Evolutionary conservation across 2,888 invertebrate species (phyloP).

Genomic region (Mythimna albipuncta): DNA sequence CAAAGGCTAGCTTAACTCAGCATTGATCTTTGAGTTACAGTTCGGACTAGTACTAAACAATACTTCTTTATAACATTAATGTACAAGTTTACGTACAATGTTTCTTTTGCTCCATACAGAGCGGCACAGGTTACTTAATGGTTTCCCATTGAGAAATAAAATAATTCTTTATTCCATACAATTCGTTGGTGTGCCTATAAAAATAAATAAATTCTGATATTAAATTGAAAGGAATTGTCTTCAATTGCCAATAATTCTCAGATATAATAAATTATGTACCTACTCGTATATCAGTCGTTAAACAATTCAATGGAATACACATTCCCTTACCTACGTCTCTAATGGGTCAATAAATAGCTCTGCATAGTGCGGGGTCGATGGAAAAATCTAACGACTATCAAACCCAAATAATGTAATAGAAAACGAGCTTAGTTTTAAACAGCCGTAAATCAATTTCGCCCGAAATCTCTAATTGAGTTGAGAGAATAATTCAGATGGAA

Average conservation of each 20-base stretch:
- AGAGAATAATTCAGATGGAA: slow-evolving; percentile 77
- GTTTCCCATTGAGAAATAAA: slow-evolving; percentile 6
- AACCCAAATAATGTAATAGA: slow-evolving; percentile 80
- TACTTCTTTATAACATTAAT: too few relatives aligned
- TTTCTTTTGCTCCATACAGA: too few relatives aligned
- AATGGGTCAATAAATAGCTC: slow-evolving; percentile 64
- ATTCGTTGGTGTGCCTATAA: neutral
- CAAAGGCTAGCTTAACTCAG: too few relatives aligned
- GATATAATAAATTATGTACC: slow-evolving; percentile 48
- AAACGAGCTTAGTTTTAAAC: slow-evolving; percentile 82
- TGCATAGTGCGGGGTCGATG: slow-evolving; percentile 59
- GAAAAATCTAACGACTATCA: slow-evolving; percentile 74
- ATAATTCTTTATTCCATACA: slow-evolving; percentile 12
- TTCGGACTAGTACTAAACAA: too few relatives aligned
- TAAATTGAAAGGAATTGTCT: neutral
- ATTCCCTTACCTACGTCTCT: slow-evolving; percentile 26
- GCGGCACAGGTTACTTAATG: too few relatives aligned
- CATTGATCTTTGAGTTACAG: too few relatives aligned
- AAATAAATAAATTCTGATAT: neutral
- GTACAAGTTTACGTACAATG: too few relatives aligned
- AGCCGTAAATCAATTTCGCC: slow-evolving; percentile 82
- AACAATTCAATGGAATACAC: slow-evolving; percentile 36
- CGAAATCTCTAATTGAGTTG: slow-evolving; percentile 76
- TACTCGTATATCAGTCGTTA: slow-evolving; percentile 33
- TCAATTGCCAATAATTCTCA: slow-evolving; percentile 27